These are phyloP conservation scores for Propithecus coquereli DNA, from an alignment of 2,113 vertebrate genomes.

Conservation along the genomic window DNA sequence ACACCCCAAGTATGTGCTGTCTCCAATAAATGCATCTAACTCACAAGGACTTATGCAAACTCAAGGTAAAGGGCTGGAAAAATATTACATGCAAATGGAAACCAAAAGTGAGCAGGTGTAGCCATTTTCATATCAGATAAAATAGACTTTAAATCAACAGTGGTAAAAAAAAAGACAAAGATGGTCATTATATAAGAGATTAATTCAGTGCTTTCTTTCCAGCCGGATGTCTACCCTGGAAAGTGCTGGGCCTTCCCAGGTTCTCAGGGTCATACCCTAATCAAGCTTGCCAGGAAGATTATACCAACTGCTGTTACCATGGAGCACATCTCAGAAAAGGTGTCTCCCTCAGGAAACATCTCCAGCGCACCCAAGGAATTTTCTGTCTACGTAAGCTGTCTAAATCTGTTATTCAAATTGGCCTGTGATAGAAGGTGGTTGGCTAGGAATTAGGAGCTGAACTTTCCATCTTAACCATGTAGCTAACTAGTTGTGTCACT, in stretches of 20 bases:
- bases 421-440: not conserved
- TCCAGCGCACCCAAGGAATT: slow-evolving; percentile 77
- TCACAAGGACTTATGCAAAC: no score
- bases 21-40: no score
- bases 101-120: no score
- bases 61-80: no score
- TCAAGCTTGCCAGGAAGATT: slow-evolving; percentile 69
- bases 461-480: not conserved
- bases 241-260: slow-evolving; percentile 79
- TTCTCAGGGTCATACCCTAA: slow-evolving; percentile 61
- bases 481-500: not conserved
- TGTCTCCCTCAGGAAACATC: slow-evolving; percentile 75
- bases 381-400: slow-evolving; percentile 68
- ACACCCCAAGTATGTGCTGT: no score
- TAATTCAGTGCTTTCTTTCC: slow-evolving; percentile 11
- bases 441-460: not conserved
- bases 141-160: no score
- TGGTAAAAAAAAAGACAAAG: no score
- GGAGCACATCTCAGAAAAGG: slow-evolving; percentile 76
- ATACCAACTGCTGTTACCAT: slow-evolving; percentile 69
- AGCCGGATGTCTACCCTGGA: slow-evolving; percentile 77
- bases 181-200: not conserved
- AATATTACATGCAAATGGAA: no score
- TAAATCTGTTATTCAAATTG: not conserved
- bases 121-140: no score